Evolutionary conservation across 2,888 invertebrate species (phyloP), one percentile per base, ranked within the genome.

Genomic region (Ferrisia virgata): DNA sequence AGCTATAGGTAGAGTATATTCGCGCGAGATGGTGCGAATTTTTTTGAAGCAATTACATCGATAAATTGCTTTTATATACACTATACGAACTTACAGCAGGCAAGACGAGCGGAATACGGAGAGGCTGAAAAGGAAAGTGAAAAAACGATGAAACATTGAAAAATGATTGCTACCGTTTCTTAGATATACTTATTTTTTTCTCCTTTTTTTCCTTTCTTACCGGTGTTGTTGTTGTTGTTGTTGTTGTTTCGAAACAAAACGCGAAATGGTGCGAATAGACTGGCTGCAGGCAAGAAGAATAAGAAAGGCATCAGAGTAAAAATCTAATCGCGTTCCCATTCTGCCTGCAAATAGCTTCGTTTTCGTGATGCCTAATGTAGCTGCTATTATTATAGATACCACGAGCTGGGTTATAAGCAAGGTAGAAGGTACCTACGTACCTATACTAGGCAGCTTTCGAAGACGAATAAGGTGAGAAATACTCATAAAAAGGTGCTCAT

Each of bases 141-240:
- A 76, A 76, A 36, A 76, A 76, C 36, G 72, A 76, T 76, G 72
- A 76, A 76, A 76, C 72, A 36, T 76, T 76, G 72, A 76, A 76
- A 76, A 76, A 76, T 76, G 72, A 76, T 76, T 76, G 72, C 72
- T 28, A 3, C 64, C 28, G 64, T 64, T 64, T 28, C 64, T 28
- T 64, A 28, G 25, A 64, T 64, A 15, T 58, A 58, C 39, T 39
- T 39, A 8, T 11, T 64, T 28, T 64, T 64, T 28, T 64, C 64
- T 64, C 5, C 15, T 64, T 64, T 64, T 64, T 64, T 47, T n/a
- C 4, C 47, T 2, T 13, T 13, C 47, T 2, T 47, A 13, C n/a
- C 47, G n/a, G n/a, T n/a, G n/a, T n/a, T n/a, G n/a, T n/a, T n/a
- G n/a, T n/a, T n/a, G n/a, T n/a, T n/a, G n/a, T n/a, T n/a, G n/a